Conservation (phyloP, 2,113 vertebrate genomes). For the Tamias sibiricus region DNA sequence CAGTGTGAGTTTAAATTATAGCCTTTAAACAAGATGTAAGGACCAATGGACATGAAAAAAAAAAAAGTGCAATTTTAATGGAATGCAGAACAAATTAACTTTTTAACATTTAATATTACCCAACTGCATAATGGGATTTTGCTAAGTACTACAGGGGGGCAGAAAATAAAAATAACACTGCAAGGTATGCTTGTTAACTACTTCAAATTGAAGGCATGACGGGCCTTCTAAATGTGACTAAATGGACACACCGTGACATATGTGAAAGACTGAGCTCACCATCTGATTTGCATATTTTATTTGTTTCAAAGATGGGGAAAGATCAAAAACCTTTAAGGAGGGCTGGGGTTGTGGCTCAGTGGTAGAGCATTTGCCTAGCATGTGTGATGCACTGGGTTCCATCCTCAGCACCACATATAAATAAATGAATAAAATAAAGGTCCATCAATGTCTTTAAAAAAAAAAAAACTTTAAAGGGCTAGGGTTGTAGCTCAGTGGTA, state of each 20-base stretch:
- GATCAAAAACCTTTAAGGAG: constrained; percentile 72
- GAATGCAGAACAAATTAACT: constrained; percentile 90
- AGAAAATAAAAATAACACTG: constrained; percentile 85
- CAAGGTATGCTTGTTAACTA: constrained; percentile 82
- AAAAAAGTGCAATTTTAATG: constrained; percentile 85
- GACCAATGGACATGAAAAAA: constrained; percentile 77
- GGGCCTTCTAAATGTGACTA: constrained; percentile 74
- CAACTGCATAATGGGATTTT: constrained; percentile 82
- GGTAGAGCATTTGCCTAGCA: too few species aligned
- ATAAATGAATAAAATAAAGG: too few species aligned
- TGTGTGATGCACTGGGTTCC: too few species aligned
- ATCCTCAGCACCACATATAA: too few species aligned
- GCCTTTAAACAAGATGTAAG: constrained; percentile 85
- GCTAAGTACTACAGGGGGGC: constrained; percentile 78
- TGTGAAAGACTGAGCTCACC: constrained; percentile 81
- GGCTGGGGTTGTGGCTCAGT: too few species aligned
- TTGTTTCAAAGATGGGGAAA: constrained; percentile 44
- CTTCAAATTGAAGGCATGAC: constrained; percentile 69
- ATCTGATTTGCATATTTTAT: constrained; percentile 41
- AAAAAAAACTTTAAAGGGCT: too few species aligned
- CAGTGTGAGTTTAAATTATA: constrained; percentile 85
- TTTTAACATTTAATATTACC: constrained; percentile 85
- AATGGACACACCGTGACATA: constrained; percentile 79
- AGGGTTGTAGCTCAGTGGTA: too few species aligned
- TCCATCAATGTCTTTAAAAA: too few species aligned